phyloP scores from a whole-genome alignment of 2,113 vertebrate species.

The human region DNA sequence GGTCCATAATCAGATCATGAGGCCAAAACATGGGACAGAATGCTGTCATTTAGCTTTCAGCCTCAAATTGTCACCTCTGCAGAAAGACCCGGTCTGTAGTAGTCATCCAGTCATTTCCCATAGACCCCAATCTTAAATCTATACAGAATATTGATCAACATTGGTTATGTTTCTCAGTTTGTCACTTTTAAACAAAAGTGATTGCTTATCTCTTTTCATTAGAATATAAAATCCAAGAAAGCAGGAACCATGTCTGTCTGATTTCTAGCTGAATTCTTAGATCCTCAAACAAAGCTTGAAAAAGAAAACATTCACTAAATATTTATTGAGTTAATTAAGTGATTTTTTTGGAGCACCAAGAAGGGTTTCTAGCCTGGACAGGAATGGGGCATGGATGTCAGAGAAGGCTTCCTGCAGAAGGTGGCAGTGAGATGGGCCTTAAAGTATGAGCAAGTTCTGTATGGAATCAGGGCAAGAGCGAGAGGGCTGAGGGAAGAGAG shows the following conservation, averaged over 20 bases:
- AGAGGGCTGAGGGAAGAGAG: not conserved
- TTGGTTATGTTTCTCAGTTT: not conserved
- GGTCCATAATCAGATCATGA: not conserved
- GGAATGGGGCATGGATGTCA: no score
- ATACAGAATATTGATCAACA: not conserved
- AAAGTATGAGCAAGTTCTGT: not conserved
- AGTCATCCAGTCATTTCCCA: not conserved
- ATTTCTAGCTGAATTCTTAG: slow-evolving; percentile 12
- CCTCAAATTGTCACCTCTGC: not conserved
- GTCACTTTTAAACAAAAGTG: not conserved
- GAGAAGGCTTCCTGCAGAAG: not conserved
- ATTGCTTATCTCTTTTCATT: not conserved
- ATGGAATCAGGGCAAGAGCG: not conserved
- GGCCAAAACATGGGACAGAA: not conserved
- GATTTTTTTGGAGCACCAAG: not conserved
- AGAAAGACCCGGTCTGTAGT: not conserved
- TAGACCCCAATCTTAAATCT: not conserved
- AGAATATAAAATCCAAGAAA: not conserved
- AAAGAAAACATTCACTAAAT: not conserved
- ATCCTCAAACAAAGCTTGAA: not conserved
- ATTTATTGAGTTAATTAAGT: not conserved
- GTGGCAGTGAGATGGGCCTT: not conserved
- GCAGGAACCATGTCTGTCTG: not conserved
- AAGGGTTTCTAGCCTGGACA: not conserved
- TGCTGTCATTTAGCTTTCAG: not conserved